phyloP scores from a whole-genome alignment of 2,113 vertebrate species.

The Progne subis region DNA sequence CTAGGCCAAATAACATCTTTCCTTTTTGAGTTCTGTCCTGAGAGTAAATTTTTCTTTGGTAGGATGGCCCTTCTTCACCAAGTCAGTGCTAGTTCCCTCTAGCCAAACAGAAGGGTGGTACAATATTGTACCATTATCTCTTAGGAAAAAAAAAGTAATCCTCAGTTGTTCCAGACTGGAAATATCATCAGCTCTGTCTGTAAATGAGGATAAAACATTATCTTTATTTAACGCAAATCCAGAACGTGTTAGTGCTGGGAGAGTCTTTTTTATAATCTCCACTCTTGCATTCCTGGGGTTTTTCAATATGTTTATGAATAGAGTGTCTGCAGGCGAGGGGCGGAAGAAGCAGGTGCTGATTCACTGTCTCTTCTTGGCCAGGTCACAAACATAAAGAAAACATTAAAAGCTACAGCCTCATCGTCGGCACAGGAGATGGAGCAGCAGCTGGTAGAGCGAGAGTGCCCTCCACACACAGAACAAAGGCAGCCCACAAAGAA shows the following conservation, averaged over 20 bases:
- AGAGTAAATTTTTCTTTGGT: background rate
- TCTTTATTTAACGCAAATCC: background rate
- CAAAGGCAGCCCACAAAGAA: slow-evolving; percentile 84
- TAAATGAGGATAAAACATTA: background rate
- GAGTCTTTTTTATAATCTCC: background rate
- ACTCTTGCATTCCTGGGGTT: background rate
- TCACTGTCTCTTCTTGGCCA: slow-evolving; percentile 59
- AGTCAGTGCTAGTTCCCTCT: background rate
- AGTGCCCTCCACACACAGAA: slow-evolving; percentile 76
- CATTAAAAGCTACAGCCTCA: slow-evolving; percentile 77
- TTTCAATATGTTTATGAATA: background rate
- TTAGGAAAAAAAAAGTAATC: background rate
- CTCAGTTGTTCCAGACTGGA: background rate
- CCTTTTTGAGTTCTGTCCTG: background rate
- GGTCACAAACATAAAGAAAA: slow-evolving; percentile 84
- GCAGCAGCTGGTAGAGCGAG: slow-evolving; percentile 78
- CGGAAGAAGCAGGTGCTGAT: slow-evolving; percentile 70
- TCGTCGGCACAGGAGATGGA: slow-evolving; percentile 80
- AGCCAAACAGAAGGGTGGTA: background rate
- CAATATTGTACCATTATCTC: background rate
- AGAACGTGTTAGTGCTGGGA: background rate
- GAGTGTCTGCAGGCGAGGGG: slow-evolving; percentile 44
- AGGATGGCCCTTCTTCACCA: background rate
- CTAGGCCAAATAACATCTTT: background rate
- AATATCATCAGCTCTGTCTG: background rate